A percentile compares a stretch with the other conserved stretches of the same genome.
Conservation (phyloP, 2,888 invertebrate species). For the Acronicta alni region DNA sequence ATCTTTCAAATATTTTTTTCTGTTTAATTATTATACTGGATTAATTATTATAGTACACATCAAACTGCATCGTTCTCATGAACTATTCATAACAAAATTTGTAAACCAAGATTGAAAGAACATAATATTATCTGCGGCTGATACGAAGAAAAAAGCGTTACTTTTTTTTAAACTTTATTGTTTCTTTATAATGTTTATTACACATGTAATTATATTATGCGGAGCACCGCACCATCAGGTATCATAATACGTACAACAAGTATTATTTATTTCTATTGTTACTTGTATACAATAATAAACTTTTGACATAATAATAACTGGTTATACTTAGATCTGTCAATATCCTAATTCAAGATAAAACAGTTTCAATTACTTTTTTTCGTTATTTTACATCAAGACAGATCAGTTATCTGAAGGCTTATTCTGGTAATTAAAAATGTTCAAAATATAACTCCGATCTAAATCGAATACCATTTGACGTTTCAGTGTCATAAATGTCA, state of each 20-base stretch:
- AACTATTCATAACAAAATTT: too few relatives aligned
- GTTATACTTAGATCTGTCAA: slow-evolving; percentile 82
- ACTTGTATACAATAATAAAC: slow-evolving; percentile 88
- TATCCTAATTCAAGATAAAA: slow-evolving; percentile 78
- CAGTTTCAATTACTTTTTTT: slow-evolving; percentile 60
- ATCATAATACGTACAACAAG: slow-evolving; percentile 87
- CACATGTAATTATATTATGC: slow-evolving; percentile 85
- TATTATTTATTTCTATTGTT: slow-evolving; percentile 83
- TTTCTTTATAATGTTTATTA: slow-evolving; percentile 88
- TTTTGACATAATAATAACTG: slow-evolving; percentile 87
- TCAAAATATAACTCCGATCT: too few relatives aligned
- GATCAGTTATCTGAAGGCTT: slow-evolving; percentile 30
- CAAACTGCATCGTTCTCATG: too few relatives aligned
- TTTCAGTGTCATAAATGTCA: too few relatives aligned
- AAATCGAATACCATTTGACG: too few relatives aligned
- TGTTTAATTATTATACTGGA: too few relatives aligned
- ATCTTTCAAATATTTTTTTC: too few relatives aligned
- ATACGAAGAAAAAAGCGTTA: neutral
- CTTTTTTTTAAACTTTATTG: slow-evolving; percentile 87
- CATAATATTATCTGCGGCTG: too few relatives aligned
- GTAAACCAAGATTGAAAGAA: too few relatives aligned
- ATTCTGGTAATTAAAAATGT: slow-evolving; percentile 5
- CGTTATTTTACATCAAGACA: slow-evolving; percentile 67
- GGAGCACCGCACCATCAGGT: slow-evolving; percentile 74
- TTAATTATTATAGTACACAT: too few relatives aligned